Conservation (phyloP, 2,797 vertebrate species). For the Botia kubotai region DNA sequence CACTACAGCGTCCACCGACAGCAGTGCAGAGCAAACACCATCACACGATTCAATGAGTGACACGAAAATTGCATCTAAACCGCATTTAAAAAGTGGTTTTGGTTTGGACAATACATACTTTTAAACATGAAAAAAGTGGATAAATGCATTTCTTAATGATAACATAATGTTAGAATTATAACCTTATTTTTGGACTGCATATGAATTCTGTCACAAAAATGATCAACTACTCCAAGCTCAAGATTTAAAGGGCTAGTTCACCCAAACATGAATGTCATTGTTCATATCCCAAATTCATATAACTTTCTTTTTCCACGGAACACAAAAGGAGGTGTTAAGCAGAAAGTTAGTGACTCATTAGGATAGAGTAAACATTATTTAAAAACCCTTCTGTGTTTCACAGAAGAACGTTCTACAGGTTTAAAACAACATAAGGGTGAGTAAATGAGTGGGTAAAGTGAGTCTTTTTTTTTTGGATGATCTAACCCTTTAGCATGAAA, state of each 20-base stretch:
- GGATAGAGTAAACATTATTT: not conserved
- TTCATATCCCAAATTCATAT: not conserved
- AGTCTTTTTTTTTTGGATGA: no score
- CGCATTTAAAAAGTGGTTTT: not conserved
- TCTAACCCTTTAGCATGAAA: not conserved
- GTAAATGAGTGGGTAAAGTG: no score
- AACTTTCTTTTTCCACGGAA: no score
- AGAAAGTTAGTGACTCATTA: not conserved
- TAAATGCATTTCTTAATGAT: no score
- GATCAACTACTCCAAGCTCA: no score
- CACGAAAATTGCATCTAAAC: no score
- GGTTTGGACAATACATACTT: no score
- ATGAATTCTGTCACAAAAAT: not conserved
- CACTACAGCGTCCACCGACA: not conserved
- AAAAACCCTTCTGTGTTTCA: not conserved
- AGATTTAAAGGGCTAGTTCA: not conserved
- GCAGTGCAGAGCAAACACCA: not conserved
- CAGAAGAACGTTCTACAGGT: not conserved
- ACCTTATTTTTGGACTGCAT: not conserved
- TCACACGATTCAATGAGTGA: not conserved
- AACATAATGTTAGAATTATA: no score
- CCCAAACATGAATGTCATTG: not conserved
- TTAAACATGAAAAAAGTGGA: no score
- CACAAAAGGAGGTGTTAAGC: no score
- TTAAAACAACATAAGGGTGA: not conserved